phyloP scores from a whole-genome alignment of 2,113 vertebrate genomes.

The Cottus gobio region DNA sequence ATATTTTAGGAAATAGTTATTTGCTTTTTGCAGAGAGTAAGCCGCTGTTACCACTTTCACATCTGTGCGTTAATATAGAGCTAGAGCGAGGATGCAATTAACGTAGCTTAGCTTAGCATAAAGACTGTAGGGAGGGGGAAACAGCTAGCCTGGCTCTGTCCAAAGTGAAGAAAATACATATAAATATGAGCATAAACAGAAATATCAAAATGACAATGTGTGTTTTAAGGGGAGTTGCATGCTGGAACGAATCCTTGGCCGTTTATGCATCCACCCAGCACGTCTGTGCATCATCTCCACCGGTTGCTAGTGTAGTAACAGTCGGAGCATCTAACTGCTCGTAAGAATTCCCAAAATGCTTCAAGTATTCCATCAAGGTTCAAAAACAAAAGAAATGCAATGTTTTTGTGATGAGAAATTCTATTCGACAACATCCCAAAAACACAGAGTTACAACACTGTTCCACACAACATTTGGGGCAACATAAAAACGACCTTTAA shows the following conservation, averaged over 20 bases:
- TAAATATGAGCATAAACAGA: too few relatives aligned
- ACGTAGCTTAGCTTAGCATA: too few relatives aligned
- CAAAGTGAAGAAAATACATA: neutral
- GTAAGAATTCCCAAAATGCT: neutral
- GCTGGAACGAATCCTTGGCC: neutral
- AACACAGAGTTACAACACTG: neutral
- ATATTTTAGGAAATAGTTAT: neutral
- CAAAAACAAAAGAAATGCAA: neutral
- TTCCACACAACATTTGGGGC: slow-evolving; percentile 4
- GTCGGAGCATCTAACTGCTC: neutral
- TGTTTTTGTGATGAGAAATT: neutral
- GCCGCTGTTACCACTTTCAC: too few relatives aligned
- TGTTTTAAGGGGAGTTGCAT: neutral
- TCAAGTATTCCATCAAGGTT: neutral
- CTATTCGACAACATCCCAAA: neutral
- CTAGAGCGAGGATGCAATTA: too few relatives aligned
- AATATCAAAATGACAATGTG: neutral
- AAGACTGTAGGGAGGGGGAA: neutral
- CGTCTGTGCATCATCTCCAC: neutral
- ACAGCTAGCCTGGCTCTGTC: neutral
- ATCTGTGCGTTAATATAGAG: too few relatives aligned
- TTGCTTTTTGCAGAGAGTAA: neutral
- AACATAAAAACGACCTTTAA: slow-evolving; percentile 57
- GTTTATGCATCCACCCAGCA: neutral
- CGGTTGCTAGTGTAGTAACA: neutral